Percentiles rank a stretch among this genome's conserved stretches.
These are phyloP conservation scores for Eupithecia vulgata DNA, from an alignment of 2,888 invertebrate species.

Conservation along the genomic window DNA sequence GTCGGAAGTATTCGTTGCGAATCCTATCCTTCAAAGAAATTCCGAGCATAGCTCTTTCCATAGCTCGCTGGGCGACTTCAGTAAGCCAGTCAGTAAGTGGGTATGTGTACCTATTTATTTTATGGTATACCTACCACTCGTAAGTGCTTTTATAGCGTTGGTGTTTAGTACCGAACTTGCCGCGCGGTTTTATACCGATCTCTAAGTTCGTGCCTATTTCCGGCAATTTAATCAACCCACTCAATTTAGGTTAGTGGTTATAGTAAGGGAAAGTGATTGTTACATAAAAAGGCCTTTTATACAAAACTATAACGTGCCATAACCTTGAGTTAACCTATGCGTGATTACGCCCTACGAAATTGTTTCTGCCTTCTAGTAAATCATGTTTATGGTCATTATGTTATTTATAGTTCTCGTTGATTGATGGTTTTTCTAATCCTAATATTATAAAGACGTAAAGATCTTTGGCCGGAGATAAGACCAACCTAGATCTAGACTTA, in stretches of 20 bases:
- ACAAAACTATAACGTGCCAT: not conserved
- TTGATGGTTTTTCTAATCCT: too few relatives aligned
- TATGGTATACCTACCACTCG: not conserved
- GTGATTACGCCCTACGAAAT: not conserved
- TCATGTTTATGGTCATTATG: not conserved
- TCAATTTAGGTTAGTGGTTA: conserved; percentile 3
- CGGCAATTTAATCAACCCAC: conserved; percentile 1
- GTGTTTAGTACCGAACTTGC: not conserved
- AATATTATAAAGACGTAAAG: too few relatives aligned
- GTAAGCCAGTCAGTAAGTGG: too few relatives aligned
- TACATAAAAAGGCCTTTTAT: not conserved
- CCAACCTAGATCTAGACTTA: too few relatives aligned
- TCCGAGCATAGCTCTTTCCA: too few relatives aligned
- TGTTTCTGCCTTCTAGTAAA: not conserved
- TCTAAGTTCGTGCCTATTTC: not conserved
- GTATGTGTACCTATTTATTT: too few relatives aligned
- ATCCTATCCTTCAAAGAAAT: too few relatives aligned
- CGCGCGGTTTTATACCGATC: not conserved
- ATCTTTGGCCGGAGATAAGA: too few relatives aligned
- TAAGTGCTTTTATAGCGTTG: not conserved
- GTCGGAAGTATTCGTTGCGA: too few relatives aligned
- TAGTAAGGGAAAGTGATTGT: not conserved
- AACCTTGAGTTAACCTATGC: not conserved
- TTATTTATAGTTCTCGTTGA: too few relatives aligned
- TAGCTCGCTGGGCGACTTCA: too few relatives aligned